These are phyloP conservation scores for Butorides virescens DNA, from an alignment of 2,113 vertebrate species.

Conservation along the genomic window DNA sequence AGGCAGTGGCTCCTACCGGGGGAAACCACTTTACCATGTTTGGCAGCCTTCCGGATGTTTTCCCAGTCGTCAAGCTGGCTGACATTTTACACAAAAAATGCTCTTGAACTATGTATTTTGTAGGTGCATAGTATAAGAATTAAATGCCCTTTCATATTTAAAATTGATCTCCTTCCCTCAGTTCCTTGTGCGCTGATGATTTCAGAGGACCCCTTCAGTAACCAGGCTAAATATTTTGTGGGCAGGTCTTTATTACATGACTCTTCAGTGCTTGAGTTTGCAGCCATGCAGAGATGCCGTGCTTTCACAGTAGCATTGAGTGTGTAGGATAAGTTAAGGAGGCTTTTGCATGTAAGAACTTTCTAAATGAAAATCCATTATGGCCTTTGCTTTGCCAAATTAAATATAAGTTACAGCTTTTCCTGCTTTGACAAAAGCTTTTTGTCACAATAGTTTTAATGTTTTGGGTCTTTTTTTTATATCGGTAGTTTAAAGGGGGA, in stretches of 20 bases:
- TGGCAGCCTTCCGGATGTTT: not conserved
- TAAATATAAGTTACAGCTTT: not conserved
- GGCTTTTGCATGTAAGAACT: not conserved
- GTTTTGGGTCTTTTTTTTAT: not conserved
- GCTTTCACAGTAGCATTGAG: not conserved
- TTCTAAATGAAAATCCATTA: not conserved
- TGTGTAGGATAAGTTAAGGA: not conserved
- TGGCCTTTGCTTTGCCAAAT: accelerated
- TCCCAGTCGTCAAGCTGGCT: not conserved
- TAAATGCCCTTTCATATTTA: not conserved
- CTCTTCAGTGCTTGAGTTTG: not conserved
- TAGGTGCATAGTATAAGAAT: not conserved
- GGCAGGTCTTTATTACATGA: not conserved
- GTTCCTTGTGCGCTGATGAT: not conserved
- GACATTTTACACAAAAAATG: not conserved
- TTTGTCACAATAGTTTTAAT: not conserved
- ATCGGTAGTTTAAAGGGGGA: not conserved
- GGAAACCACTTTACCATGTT: not conserved
- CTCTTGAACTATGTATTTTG: not conserved
- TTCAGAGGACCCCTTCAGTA: not conserved
- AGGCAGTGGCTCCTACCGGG: not conserved
- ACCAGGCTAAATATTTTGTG: not conserved
- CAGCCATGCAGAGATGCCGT: not conserved
- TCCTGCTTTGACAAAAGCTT: not conserved
- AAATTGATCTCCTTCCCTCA: not conserved